Base-by-base conservation (phyloP, 2,113 vertebrate genomes). In the Setophaga petechia region DNA sequence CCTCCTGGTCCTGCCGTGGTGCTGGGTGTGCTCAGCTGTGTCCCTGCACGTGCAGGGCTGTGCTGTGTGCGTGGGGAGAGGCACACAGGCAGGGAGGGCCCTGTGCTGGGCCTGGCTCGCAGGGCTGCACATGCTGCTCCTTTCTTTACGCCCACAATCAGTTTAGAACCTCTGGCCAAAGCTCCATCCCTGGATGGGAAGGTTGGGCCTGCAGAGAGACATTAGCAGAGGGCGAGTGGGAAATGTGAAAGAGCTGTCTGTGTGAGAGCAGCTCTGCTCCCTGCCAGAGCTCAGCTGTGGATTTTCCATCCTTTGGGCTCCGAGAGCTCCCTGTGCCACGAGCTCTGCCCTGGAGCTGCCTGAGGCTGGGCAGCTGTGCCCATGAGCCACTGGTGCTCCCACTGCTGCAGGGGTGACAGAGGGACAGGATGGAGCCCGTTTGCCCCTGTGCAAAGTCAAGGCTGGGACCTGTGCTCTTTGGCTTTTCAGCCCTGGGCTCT, bases 311-410 rank as follows among this genome's bases (percentile, higher is more conserved):
- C 4, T 27, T 19, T 55, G 72, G 41, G 35, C 75, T 71, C 0
- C 0, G 63, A 59, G 80, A 24, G 1, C 0, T 46, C 54, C 51
- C 55, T 0, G 0, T 3, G 9, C 86, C 37, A 2, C 1, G 2
- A 63, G 51, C 73, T 62, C 61, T 76, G 81, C 75, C 30, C 62
- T 1, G 2, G 52, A 0, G 0, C 73, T 77, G 87, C 79, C 30
- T 30, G 55, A 1, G 46, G 51, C 10, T 10, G 21, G 86, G 71
- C 57, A 17, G 22, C 31, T 0, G 5, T 30, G 51, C 61, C 10
- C 27, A 15, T 0, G 52, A 25, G 66, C 49, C 57, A 3, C 14
- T 0, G 30, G 0, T 12, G 85, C 35, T 84, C 31, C 47, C 2
- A 0, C 0, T 2, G 58, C 68, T 44, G 33, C 59, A 5, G 44